Conservation (phyloP, 1,140 invertebrate species). For the Drosophila subobscura region DNA sequence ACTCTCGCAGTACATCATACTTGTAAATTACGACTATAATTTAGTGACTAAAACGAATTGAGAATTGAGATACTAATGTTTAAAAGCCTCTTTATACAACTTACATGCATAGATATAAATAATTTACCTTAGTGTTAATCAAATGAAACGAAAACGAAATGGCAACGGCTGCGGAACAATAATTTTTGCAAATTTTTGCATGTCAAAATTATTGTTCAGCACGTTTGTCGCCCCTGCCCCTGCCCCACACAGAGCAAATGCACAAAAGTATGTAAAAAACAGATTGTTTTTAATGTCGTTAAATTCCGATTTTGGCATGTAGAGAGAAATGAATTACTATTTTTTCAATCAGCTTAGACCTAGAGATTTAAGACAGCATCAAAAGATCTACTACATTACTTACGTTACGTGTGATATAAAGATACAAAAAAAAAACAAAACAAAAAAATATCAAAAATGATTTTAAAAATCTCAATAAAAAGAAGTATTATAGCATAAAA, state of each 20-base stretch:
- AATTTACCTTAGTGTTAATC: conserved; percentile 62
- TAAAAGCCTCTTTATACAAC: conserved; percentile 58
- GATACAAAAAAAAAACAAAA: conserved; percentile 59
- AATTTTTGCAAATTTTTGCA: conserved; percentile 44
- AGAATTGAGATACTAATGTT: conserved; percentile 66
- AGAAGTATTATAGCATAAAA: conserved; percentile 76
- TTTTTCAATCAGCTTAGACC: conserved; percentile 63
- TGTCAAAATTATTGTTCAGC: conserved; percentile 32
- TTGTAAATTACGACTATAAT: conserved; percentile 64
- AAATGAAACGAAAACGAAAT: conserved; percentile 14
- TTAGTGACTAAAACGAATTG: conserved; percentile 57
- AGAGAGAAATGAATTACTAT: conserved; percentile 45
- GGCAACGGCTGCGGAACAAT: conserved; percentile 53
- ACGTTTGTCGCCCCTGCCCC: conserved; percentile 25
- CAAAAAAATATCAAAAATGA: conserved; percentile 75
- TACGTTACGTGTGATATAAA: conserved; percentile 81
- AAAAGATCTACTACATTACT: conserved; percentile 74
- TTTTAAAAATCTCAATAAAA: conserved; percentile 82
- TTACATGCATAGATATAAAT: conserved; percentile 34
- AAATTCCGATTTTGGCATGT: conserved; percentile 59
- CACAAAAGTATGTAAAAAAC: conserved; percentile 47
- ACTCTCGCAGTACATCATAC: conserved; percentile 54
- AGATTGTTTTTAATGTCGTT: conserved; percentile 28
- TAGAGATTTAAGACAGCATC: conserved; percentile 75
- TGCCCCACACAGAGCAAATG: conserved; percentile 30